phyloP scores from a whole-genome alignment of 2,797 vertebrate species.

The Esox lucius region DNA sequence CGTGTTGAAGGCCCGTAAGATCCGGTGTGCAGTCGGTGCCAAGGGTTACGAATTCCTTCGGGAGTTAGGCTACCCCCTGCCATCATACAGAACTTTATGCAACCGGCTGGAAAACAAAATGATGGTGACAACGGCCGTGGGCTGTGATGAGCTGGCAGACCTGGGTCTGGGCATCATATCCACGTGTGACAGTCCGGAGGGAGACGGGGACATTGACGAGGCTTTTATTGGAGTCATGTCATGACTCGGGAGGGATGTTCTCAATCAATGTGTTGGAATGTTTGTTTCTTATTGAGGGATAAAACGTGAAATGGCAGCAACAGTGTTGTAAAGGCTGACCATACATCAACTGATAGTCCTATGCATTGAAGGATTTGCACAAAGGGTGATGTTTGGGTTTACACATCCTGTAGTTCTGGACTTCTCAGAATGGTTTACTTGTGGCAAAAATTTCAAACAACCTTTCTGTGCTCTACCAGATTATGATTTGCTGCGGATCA shows the following conservation, averaged over 20 bases:
- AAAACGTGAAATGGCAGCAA: too few relatives aligned
- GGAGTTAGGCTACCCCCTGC: slow-evolving; percentile 79
- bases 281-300: background rate
- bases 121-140: slow-evolving; percentile 76
- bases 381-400: background rate
- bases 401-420: background rate
- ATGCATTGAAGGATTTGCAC: background rate
- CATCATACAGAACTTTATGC: slow-evolving; percentile 81
- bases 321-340: background rate
- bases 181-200: slow-evolving; percentile 69
- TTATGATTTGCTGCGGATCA: background rate
- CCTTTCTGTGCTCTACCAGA: background rate
- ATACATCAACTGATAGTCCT: background rate
- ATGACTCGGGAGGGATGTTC: slow-evolving; percentile 43
- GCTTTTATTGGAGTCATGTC: slow-evolving; percentile 74
- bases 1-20: slow-evolving; percentile 75
- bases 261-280: background rate
- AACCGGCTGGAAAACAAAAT: slow-evolving; percentile 81
- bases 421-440: background rate
- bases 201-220: slow-evolving; percentile 64
- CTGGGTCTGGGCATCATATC: slow-evolving; percentile 76
- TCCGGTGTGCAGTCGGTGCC: slow-evolving; percentile 75
- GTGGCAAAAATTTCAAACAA: background rate
- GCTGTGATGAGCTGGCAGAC: slow-evolving; percentile 77
- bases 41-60: slow-evolving; percentile 81